These are phyloP conservation scores for Chymomyza costata DNA, from an alignment of 1,140 invertebrate genomes.

Conservation along the genomic window DNA sequence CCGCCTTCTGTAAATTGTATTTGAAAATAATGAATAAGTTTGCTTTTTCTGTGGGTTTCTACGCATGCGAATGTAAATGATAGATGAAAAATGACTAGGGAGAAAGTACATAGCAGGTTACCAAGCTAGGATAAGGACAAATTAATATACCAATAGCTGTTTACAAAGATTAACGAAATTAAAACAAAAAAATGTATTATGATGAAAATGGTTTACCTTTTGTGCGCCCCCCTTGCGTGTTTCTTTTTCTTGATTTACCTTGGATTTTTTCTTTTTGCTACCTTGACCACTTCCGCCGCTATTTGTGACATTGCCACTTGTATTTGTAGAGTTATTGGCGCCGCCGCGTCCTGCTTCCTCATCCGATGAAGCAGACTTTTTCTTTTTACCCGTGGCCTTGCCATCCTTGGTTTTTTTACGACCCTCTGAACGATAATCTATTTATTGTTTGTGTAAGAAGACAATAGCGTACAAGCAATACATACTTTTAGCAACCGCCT, in stretches of 20 bases:
- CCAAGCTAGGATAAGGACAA: constrained; percentile 18
- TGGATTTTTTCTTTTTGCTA: constrained; percentile 75
- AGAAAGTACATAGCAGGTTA: constrained; percentile 2
- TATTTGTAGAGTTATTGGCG: constrained; percentile 29
- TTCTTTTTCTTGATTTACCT: constrained; percentile 76
- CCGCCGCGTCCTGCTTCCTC: constrained; percentile 51
- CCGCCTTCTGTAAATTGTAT: constrained; percentile 46
- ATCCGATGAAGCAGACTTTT: constrained; percentile 67
- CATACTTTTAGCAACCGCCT: constrained; percentile 77
- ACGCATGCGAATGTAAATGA: constrained; percentile 33
- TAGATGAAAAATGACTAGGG: constrained; percentile 6
- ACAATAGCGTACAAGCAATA: background rate
- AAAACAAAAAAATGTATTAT: constrained; percentile 28
- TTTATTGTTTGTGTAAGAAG: background rate
- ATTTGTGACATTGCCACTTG: constrained; percentile 36
- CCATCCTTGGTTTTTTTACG: constrained; percentile 78
- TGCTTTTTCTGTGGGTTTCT: constrained; percentile 8
- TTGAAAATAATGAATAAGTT: background rate
- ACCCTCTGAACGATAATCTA: constrained; percentile 76
- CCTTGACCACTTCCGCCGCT: constrained; percentile 53
- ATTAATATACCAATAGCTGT: constrained; percentile 23
- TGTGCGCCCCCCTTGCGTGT: constrained; percentile 72
- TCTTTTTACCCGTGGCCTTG: constrained; percentile 74
- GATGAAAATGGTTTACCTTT: constrained; percentile 74
- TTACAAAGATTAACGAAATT: constrained; percentile 21